Evolutionary conservation across 2,888 invertebrate genomes (phyloP).

Genomic region (Anoncus sp.): DNA sequence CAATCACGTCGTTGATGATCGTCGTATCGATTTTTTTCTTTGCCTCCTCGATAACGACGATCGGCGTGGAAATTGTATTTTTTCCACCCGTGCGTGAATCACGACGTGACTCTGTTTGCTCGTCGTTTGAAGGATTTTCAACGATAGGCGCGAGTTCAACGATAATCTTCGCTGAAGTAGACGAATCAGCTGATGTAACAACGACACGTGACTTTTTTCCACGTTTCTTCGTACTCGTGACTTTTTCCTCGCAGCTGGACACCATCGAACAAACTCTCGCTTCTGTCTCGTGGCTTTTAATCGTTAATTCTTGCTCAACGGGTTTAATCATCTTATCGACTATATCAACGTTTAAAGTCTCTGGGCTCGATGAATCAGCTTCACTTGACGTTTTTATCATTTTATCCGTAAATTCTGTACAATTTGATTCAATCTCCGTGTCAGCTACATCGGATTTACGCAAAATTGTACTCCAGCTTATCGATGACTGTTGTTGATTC

Average conservation of each 20-base stretch:
- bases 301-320: constrained; percentile 6
- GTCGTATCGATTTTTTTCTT: not conserved
- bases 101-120: constrained; percentile 4
- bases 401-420: constrained; percentile 50
- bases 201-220: constrained; percentile 50
- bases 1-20: not conserved
- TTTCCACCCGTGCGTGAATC: constrained; percentile 24
- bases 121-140: constrained; percentile 22
- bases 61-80: not conserved
- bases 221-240: constrained; percentile 40
- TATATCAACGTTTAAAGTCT: not conserved
- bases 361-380: not conserved
- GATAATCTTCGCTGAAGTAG: constrained; percentile 4
- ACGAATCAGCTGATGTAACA: not conserved
- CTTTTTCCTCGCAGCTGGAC: constrained; percentile 33
- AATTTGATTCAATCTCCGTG: not conserved
- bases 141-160: constrained; percentile 32
- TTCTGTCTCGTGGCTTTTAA: constrained; percentile 6
- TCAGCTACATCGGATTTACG: constrained; percentile 16
- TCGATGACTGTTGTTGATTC: constrained; percentile 7
- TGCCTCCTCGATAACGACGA: constrained; percentile 10
- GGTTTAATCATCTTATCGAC: not conserved
- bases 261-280: not conserved
- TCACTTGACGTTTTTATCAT: not conserved
- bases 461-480: constrained; percentile 48